Percentiles rank a stretch among this genome's conserved stretches.
phyloP scores from a whole-genome alignment of 2,888 invertebrate genomes.

The Nomada ruficornis region DNA sequence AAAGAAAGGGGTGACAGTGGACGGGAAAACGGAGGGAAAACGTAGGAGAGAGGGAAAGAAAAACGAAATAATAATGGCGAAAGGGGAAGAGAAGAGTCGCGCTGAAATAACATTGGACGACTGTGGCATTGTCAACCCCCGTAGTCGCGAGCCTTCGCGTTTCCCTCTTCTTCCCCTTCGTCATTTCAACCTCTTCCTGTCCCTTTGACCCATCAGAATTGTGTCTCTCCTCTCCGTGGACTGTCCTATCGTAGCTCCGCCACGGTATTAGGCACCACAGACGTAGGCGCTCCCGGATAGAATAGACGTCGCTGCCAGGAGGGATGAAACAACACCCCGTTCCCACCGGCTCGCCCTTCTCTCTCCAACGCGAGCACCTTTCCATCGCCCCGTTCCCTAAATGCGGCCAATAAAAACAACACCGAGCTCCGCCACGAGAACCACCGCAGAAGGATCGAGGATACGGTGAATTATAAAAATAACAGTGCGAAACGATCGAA shows the following conservation, averaged over 20 bases:
- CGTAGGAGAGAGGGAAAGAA: slow-evolving; percentile 49
- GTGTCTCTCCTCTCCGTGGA: slow-evolving; percentile 62
- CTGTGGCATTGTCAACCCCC: slow-evolving; percentile 81
- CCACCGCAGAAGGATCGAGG: slow-evolving; percentile 59
- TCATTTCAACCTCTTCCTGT: neutral
- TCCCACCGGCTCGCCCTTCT: slow-evolving; percentile 70
- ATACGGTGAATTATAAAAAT: slow-evolving; percentile 82
- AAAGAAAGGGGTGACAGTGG: slow-evolving; percentile 25
- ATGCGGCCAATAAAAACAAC: slow-evolving; percentile 82
- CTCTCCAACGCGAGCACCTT: slow-evolving; percentile 40
- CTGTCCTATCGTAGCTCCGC: slow-evolving; percentile 74
- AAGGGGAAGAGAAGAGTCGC: slow-evolving; percentile 75
- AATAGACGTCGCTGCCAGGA: slow-evolving; percentile 71
- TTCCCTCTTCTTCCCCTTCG: slow-evolving; percentile 19
- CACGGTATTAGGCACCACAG: slow-evolving; percentile 67
- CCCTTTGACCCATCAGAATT: slow-evolving; percentile 22
- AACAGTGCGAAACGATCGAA: slow-evolving; percentile 81
- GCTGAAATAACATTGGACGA: slow-evolving; percentile 82
- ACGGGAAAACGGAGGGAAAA: slow-evolving; percentile 32
- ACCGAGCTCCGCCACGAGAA: slow-evolving; percentile 66
- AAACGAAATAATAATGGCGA: slow-evolving; percentile 65
- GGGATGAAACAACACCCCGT: slow-evolving; percentile 83
- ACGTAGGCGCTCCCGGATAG: slow-evolving; percentile 61
- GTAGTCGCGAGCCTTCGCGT: slow-evolving; percentile 48
- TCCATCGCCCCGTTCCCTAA: slow-evolving; percentile 72